Evolutionary conservation across 2,797 vertebrate genomes (phyloP).

Genomic region (Vireo griseus): DNA sequence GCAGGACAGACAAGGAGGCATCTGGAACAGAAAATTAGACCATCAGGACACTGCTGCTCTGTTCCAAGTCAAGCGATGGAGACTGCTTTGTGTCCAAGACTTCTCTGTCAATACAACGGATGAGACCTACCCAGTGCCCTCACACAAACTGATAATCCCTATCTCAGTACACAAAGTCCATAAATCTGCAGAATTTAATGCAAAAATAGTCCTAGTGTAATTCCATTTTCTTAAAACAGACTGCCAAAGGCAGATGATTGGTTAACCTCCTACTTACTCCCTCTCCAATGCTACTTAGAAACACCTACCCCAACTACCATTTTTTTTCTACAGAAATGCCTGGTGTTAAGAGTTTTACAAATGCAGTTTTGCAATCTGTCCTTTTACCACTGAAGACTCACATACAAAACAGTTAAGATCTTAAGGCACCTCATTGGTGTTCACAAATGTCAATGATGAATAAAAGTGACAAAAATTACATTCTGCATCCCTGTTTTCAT

Average conservation of each 20-base stretch:
- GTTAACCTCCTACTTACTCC: neutral
- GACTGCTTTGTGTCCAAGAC: neutral
- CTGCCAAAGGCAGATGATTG: neutral
- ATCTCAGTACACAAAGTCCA: neutral
- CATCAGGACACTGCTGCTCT: neutral
- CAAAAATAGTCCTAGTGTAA: neutral
- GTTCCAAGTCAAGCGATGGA: neutral
- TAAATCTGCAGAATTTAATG: neutral
- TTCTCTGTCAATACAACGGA: neutral
- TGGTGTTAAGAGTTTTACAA: neutral
- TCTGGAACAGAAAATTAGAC: constrained; percentile 6
- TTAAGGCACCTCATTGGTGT: neutral
- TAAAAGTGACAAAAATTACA: neutral
- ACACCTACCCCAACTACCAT: neutral
- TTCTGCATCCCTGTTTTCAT: neutral
- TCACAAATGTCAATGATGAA: neutral
- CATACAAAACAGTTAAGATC: neutral
- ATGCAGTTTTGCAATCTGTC: neutral
- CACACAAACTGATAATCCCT: neutral
- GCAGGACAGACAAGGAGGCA: neutral
- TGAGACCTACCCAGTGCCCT: neutral
- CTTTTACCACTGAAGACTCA: neutral
- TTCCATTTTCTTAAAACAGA: neutral
- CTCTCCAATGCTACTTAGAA: neutral
- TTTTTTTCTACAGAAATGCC: neutral